Evolutionary conservation across 2,888 invertebrate genomes (phyloP).

Genomic region (Agrotis puta): DNA sequence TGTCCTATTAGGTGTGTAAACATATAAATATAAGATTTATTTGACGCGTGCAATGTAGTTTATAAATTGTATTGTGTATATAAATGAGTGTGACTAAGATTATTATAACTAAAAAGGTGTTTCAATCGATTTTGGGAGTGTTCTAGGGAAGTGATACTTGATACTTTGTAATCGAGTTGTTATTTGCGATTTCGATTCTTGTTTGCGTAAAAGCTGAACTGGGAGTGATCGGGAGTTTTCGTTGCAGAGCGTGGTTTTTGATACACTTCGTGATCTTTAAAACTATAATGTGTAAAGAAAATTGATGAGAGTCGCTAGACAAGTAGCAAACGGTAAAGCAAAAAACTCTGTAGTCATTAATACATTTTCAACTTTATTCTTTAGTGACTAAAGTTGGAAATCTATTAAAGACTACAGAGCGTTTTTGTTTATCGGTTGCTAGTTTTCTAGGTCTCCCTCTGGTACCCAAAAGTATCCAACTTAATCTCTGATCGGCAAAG

Average conservation of each 20-base stretch:
- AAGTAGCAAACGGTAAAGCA: too few species aligned
- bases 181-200: background rate
- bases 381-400: too few species aligned
- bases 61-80: constrained; percentile 66
- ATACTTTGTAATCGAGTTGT: background rate
- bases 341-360: too few species aligned
- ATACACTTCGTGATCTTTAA: background rate
- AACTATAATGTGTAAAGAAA: background rate
- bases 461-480: background rate
- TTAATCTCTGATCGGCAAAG: background rate
- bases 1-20: constrained; percentile 61
- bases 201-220: background rate
- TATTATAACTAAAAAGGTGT: constrained; percentile 42
- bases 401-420: too few species aligned
- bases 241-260: background rate
- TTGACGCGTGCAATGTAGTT: constrained; percentile 86
- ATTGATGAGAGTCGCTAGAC: background rate
- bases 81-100: constrained; percentile 58
- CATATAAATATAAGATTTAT: constrained; percentile 55
- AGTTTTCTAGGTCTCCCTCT: too few species aligned
- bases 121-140: constrained; percentile 48
- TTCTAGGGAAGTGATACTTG: constrained; percentile 49
- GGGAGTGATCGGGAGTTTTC: too few species aligned
- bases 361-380: too few species aligned
- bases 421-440: too few species aligned